phyloP scores from a whole-genome alignment of 2,797 vertebrate species.

The Crenuchus spilurus region DNA sequence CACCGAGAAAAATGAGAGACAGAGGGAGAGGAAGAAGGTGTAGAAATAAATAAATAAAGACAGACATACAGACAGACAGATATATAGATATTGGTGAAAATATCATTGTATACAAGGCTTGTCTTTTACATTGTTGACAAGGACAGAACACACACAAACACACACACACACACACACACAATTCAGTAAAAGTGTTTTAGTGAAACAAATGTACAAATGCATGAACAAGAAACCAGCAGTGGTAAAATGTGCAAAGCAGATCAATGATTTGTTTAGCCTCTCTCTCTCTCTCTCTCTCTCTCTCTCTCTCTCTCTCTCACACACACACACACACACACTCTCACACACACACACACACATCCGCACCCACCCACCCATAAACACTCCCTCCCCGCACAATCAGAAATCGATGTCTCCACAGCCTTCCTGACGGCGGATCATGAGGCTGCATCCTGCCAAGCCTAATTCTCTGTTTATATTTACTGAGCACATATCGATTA shows the following conservation, averaged over 20 bases:
- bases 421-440: conserved; percentile 15
- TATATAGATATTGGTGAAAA: not conserved
- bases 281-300: too few relatives aligned
- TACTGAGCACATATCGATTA: conserved; percentile 68
- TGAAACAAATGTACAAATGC: not conserved
- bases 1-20: conserved; percentile 8
- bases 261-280: too few relatives aligned
- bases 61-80: not conserved
- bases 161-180: not conserved
- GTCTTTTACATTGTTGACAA: too few relatives aligned
- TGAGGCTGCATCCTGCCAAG: conserved; percentile 54
- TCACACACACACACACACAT: conserved; percentile 20
- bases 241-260: not conserved
- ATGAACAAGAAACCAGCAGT: not conserved
- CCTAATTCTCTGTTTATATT: conserved; percentile 65
- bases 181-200: not conserved
- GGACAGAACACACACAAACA: not conserved
- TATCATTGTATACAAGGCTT: not conserved
- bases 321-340: not conserved
- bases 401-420: conserved; percentile 43
- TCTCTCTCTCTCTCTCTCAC: too few relatives aligned
- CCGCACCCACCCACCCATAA: conserved; percentile 22
- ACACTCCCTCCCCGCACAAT: conserved; percentile 32
- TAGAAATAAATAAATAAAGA: conserved; percentile 26
- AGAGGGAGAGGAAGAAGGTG: conserved; percentile 16